These are phyloP conservation scores for Papilio protenor DNA, from an alignment of 2,888 invertebrate species.

Conservation along the genomic window DNA sequence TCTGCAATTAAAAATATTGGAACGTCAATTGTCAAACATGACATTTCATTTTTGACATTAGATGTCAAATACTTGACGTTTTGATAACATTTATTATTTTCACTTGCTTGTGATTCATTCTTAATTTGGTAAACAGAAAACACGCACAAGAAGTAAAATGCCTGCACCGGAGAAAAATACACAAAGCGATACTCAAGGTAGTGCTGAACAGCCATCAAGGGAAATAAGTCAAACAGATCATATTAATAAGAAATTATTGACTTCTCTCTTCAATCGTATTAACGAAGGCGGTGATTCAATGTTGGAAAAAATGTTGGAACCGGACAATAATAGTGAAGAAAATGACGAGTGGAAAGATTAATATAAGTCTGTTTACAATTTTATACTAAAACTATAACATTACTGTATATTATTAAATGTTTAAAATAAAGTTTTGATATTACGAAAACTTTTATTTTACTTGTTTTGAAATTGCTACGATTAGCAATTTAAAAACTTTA, in stretches of 20 bases:
- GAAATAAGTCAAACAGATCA: constrained; percentile 87
- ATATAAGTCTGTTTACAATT: constrained; percentile 9
- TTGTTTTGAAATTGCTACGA: neutral
- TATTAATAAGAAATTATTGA: constrained; percentile 86
- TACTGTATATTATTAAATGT: neutral
- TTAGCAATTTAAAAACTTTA: neutral
- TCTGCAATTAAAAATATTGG: neutral
- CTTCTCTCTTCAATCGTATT: constrained; percentile 85
- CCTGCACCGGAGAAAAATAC: constrained; percentile 68
- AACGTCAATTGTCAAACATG: neutral
- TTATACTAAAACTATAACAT: constrained; percentile 9
- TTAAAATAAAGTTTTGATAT: neutral
- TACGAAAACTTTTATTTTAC: neutral
- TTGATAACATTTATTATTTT: neutral
- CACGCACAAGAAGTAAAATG: constrained; percentile 54
- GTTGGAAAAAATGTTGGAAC: constrained; percentile 66
- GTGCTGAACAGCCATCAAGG: constrained; percentile 59
- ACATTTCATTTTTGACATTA: neutral
- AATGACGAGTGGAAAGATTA: constrained; percentile 69
- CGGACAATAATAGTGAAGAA: constrained; percentile 62
- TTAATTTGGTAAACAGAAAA: neutral
- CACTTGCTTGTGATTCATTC: neutral
- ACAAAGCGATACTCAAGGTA: constrained; percentile 58
- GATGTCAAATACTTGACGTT: neutral
- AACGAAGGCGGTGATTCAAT: constrained; percentile 74